Conservation (phyloP, 2,797 vertebrate species). For the Alfaro cultratus region DNA sequence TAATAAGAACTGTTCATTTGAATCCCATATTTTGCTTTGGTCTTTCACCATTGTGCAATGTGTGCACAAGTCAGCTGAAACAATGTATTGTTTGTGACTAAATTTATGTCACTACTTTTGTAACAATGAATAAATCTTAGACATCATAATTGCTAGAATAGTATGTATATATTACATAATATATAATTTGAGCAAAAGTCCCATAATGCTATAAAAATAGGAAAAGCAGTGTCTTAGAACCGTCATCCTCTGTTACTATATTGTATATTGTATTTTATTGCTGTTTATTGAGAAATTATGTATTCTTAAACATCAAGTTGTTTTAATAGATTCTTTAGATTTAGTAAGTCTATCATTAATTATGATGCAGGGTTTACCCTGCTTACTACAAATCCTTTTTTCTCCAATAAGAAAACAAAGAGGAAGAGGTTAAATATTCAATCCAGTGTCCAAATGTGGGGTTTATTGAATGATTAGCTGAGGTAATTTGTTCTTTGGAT, state of each 20-base stretch:
- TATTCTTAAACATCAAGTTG: constrained; percentile 24
- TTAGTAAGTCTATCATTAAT: constrained; percentile 69
- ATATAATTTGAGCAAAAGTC: neutral
- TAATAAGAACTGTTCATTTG: neutral
- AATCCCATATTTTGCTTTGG: neutral
- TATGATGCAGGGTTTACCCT: constrained; percentile 56
- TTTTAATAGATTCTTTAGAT: constrained; percentile 51
- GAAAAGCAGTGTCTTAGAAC: constrained; percentile 21
- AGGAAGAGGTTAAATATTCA: constrained; percentile 68
- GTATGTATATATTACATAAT: too few species aligned
- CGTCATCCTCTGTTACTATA: constrained; percentile 13
- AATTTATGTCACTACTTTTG: neutral
- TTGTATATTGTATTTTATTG: constrained; percentile 24
- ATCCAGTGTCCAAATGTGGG: constrained; percentile 66
- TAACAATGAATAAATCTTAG: neutral
- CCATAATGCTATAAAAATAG: neutral
- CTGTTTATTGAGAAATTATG: constrained; percentile 36
- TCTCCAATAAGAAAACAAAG: constrained; percentile 34
- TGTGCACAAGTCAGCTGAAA: neutral
- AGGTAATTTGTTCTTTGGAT: constrained; percentile 82
- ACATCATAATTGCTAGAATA: neutral
- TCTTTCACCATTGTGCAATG: neutral
- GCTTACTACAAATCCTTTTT: constrained; percentile 67
- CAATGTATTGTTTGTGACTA: neutral
- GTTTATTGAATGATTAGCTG: constrained; percentile 78